A percentile compares a stretch with the other conserved stretches of the same genome.
phyloP scores from a whole-genome alignment of 2,888 invertebrate genomes.

The Andrena camellia region DNA sequence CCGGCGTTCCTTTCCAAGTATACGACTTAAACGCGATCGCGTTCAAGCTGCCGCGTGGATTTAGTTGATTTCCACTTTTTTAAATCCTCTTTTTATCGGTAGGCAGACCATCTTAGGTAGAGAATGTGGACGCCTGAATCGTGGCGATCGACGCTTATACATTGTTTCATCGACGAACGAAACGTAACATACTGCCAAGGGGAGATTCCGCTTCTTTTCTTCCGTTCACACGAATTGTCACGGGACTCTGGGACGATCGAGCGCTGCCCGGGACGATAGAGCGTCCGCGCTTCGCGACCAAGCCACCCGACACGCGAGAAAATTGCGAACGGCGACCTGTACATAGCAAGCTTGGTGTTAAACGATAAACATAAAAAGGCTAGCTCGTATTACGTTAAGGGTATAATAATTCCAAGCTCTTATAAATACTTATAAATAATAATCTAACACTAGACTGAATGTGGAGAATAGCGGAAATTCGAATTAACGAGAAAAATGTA shows the following conservation, averaged over 20 bases:
- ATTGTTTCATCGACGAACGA: conserved; percentile 20
- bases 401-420: conserved; percentile 64
- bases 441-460: conserved; percentile 77
- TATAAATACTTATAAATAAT: conserved; percentile 71
- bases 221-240: conserved; percentile 24
- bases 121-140: conserved; percentile 1
- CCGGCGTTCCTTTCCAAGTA: conserved; percentile 27
- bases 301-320: not conserved
- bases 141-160: conserved; percentile 16
- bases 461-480: conserved; percentile 66
- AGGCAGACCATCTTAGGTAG: conserved; percentile 21
- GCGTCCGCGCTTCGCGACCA: not conserved
- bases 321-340: conserved; percentile 59
- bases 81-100: conserved; percentile 20
- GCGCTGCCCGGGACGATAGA: not conserved
- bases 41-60: not conserved
- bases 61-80: conserved; percentile 25
- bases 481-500: conserved; percentile 43
- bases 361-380: conserved; percentile 36
- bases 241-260: not conserved
- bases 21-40: conserved; percentile 17
- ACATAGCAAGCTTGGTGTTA: conserved; percentile 69
- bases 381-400: conserved; percentile 62
- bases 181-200: conserved; percentile 65
- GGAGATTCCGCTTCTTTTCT: conserved; percentile 53